Percentiles rank a stretch among this genome's conserved stretches.
Evolutionary conservation across 2,797 vertebrate genomes (phyloP).

Genomic region (Sebastes diaconus): DNA sequence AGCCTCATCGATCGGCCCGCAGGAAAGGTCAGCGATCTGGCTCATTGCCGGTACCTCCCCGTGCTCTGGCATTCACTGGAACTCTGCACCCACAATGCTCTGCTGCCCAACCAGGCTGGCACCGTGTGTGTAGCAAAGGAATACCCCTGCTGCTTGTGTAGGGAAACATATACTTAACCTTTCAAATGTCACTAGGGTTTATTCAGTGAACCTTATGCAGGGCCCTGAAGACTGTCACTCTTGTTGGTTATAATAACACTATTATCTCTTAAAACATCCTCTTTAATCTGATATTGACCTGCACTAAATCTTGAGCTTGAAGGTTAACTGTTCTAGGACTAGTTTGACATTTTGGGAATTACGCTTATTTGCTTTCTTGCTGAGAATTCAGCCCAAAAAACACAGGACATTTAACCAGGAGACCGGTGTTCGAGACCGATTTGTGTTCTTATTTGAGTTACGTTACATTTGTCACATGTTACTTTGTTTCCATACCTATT

Average conservation of each 20-base stretch:
- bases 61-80: conserved; percentile 56
- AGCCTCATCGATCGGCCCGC: conserved; percentile 72
- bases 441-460: too few species aligned
- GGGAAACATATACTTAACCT: conserved; percentile 1
- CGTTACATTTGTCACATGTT: too few species aligned
- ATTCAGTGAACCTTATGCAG: neutral
- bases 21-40: conserved; percentile 80
- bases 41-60: conserved; percentile 55
- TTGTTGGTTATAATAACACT: neutral
- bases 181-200: neutral
- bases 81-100: conserved; percentile 31
- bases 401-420: too few species aligned
- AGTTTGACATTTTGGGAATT: neutral
- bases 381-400: too few species aligned
- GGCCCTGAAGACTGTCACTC: neutral
- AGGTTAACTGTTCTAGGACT: neutral
- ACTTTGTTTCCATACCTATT: too few species aligned
- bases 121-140: neutral
- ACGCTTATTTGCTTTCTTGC: neutral
- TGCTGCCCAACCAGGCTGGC: conserved; percentile 27
- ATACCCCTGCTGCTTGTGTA: neutral
- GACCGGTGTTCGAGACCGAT: too few species aligned
- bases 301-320: neutral
- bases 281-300: neutral
- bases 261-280: neutral